Evolutionary conservation across 2,113 vertebrate species (phyloP).

Genomic region (Actenoides lindsayi): DNA sequence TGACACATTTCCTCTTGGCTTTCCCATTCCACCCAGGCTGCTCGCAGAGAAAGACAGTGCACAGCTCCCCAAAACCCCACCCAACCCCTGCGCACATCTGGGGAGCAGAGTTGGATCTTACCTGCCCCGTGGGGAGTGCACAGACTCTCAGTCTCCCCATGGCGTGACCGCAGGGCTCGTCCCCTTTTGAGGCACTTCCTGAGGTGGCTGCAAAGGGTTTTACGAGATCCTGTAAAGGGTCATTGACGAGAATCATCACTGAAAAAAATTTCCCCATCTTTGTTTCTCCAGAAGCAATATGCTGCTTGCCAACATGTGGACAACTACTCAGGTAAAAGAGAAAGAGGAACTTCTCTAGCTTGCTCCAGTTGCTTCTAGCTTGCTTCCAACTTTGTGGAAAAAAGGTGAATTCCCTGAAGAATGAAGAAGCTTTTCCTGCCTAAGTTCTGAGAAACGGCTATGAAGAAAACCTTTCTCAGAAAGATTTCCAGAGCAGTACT

Average conservation of each 20-base stretch:
- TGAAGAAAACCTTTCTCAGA: background rate
- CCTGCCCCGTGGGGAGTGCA: rapidly evolving
- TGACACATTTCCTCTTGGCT: no score
- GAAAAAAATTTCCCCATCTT: background rate
- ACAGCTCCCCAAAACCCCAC: no score
- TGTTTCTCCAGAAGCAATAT: background rate
- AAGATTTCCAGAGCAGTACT: background rate
- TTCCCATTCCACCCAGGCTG: no score
- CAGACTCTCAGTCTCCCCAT: rapidly evolving
- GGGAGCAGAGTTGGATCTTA: background rate
- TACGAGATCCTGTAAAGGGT: no score
- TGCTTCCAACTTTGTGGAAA: background rate
- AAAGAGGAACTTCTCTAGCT: background rate
- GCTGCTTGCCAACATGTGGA: background rate
- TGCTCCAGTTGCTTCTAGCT: background rate
- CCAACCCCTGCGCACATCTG: rapidly evolving
- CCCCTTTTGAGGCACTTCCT: background rate
- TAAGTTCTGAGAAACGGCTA: background rate
- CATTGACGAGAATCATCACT: no score
- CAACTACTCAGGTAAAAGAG: background rate
- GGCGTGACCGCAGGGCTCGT: rapidly evolving
- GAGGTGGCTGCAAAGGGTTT: background rate
- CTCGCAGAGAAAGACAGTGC: no score
- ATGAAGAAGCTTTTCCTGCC: background rate
- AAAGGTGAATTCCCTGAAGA: background rate